Conservation (phyloP, 2,888 invertebrate species). For the Thymelicus sylvestris region DNA sequence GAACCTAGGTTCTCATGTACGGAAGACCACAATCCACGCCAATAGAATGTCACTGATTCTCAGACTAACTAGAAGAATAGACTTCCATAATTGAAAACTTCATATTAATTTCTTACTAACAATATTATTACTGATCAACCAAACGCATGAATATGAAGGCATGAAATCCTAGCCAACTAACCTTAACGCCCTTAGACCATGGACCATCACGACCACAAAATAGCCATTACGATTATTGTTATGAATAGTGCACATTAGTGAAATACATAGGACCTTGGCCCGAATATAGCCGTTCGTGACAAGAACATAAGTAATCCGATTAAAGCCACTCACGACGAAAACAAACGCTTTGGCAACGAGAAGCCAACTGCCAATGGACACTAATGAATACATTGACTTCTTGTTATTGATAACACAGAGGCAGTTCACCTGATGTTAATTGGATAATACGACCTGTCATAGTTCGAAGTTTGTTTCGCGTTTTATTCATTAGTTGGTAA, state of each 20-base stretch:
- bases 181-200: constrained; percentile 9
- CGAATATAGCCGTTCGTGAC: constrained; percentile 62
- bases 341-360: constrained; percentile 37
- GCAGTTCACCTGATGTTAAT: not conserved
- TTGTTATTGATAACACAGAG: constrained; percentile 3
- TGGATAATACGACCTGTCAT: not conserved
- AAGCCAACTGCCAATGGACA: constrained; percentile 15
- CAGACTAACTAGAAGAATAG: too few relatives aligned
- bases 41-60: too few relatives aligned
- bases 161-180: not conserved
- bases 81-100: too few relatives aligned
- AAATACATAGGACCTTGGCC: constrained; percentile 66
- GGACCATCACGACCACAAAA: constrained; percentile 13
- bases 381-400: constrained; percentile 22
- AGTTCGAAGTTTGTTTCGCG: not conserved
- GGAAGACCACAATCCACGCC: too few relatives aligned
- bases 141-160: not conserved
- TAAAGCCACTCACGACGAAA: constrained; percentile 50
- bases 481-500: too few relatives aligned
- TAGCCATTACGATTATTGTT: constrained; percentile 47
- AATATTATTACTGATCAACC: too few relatives aligned
- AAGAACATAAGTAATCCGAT: constrained; percentile 59
- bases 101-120: too few relatives aligned
- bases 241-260: constrained; percentile 62
- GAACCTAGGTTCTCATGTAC: too few relatives aligned